Evolutionary conservation across 2,113 vertebrate species (phyloP), one percentile per base, ranked within the genome.

Genomic region (Pteruthius melanotis): DNA sequence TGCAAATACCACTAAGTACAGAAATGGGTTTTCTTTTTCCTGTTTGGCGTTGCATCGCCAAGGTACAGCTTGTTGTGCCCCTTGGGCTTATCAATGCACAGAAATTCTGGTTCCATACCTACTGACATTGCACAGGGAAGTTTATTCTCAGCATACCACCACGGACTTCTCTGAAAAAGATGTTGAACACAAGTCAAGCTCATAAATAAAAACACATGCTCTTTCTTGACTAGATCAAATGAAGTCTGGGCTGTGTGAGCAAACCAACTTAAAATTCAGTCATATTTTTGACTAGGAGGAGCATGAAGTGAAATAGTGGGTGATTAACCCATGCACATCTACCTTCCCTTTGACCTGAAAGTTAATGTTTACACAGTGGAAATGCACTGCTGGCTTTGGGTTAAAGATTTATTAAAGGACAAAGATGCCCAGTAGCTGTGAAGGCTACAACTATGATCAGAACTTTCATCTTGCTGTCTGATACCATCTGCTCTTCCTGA

Each of bases 321-420:
- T 74, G 52, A 63, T 90, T 93, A 92, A 81, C 63, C 50, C 61
- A 14, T 54, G 61, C 24, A 11, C 75, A 31, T 72, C 66, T 90
- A 9, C 0, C 0, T 88, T 86, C 47, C 69, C 88, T 88, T 94
- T 94, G 94, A 93, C 93, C 93, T 64, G 52, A 75, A 87, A 71
- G 92, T 81, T 92, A 94, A 92, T 15, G 0, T 94, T 95, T 93
- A 71, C 71, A 68, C 24, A 90, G 68, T 83, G 56, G 44, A 90
- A 92, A 90, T 57, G 23, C 28, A 15, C 52, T 66, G 49, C 72
- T 89, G 83, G 28, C 49, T 87, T 57, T 89, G 56, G 77, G 85
- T 96, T 96, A 96, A 96, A 96, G 76, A 92, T 96, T 93, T 74
- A 82, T 93, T 39, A 89, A 78, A 71, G 76, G 79, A 45, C 60